A percentile compares a stretch with the other conserved stretches of the same genome.
Evolutionary conservation across 2,888 invertebrate genomes (phyloP).

Genomic region (Stenodema calcarata): DNA sequence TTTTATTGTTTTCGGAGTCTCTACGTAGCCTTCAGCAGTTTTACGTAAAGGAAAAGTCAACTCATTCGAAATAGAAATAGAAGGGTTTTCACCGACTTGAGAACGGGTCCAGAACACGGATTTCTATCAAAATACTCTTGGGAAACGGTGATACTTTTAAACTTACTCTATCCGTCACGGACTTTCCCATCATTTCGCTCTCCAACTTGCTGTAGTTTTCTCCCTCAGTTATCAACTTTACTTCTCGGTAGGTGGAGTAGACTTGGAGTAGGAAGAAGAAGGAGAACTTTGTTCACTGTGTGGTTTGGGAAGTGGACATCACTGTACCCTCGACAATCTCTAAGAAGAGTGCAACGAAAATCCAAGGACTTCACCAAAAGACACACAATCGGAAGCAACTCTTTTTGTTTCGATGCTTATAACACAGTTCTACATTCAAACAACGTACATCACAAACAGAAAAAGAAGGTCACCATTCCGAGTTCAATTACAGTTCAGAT

Average conservation of each 20-base stretch:
- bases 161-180: conserved; percentile 8
- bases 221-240: not conserved
- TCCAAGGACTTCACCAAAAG: too few relatives aligned
- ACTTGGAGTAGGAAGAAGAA: not conserved
- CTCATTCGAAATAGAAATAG: not conserved
- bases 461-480: too few relatives aligned
- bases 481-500: too few relatives aligned
- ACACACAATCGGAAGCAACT: too few relatives aligned
- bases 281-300: not conserved
- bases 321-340: not conserved
- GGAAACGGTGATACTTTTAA: not conserved
- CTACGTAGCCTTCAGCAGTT: not conserved
- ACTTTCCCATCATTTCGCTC: not conserved
- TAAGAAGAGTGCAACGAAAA: not conserved
- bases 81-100: not conserved
- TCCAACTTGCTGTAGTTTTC: not conserved
- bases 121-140: not conserved
- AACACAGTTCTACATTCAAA: too few relatives aligned
- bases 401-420: too few relatives aligned
- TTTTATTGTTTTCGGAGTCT: not conserved
- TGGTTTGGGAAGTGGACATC: not conserved
- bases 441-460: too few relatives aligned
- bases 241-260: not conserved
- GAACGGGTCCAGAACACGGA: not conserved
- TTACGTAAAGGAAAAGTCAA: not conserved